Base-by-base conservation (phyloP, 2,797 vertebrate genomes). In the Lepus townsendii region DNA sequence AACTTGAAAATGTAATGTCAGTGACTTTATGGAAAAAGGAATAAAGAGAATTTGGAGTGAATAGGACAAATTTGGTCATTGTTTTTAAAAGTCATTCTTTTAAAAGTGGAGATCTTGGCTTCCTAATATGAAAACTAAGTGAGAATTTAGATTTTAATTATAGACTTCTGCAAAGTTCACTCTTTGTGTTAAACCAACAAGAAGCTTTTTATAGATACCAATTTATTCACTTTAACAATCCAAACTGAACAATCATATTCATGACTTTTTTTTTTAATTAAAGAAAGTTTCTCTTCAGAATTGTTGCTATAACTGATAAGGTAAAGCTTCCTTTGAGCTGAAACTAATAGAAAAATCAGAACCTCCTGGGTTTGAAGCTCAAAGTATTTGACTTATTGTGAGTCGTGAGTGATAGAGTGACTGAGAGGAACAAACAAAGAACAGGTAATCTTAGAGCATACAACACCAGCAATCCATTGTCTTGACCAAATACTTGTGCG, bases 101-200 rank as follows among this genome's bases (percentile, higher is more conserved):
- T 38, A 87, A 94, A 88, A 88, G 30, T 38, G 83, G 38, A n/a
- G 69, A 79, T 90, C 50, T 5, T 83, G 35, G 69, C 2, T 12
- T 62, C 42, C 32, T 79, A 88, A 71, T 17, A 82, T 76, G 32
- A 95, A 95, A 92, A 83, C 42, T 84, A 85, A 95, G 54, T 92
- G 83, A 93, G 69, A 95, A 94, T 78, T 93, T 92, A 93, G 54
- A 92, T 90, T 95, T 96, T 97, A 95, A 96, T 95, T 96, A 93
- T 83, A 96, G 89, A 88, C 77, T 68, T 95, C 35, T 90, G 14
- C 42, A 95, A 96, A 97, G 94, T 93, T 97, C 73, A 95, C 30
- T 47, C 35, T 95, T 93, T 94, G 77, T 95, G 47, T 78, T 90
- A 94, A 93, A 42, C 35, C 77, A 93, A 57, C 65, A 83, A 57